A percentile compares a stretch with the other conserved stretches of the same genome.
These are phyloP conservation scores for Melinopterus prodromus DNA, from an alignment of 2,888 invertebrate species.

Conservation along the genomic window DNA sequence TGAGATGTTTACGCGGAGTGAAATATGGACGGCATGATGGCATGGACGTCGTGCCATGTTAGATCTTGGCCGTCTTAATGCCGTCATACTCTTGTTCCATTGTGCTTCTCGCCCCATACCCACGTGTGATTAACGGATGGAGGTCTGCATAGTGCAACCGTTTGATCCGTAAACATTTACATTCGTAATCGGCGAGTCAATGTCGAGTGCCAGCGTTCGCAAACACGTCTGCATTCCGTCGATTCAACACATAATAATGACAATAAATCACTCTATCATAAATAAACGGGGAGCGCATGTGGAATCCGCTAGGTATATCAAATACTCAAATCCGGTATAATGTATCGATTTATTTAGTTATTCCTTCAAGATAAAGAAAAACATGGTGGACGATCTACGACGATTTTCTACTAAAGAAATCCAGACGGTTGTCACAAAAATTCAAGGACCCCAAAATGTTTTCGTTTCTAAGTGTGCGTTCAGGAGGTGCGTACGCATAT, in stretches of 20 bases:
- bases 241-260: not conserved
- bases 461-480: too few relatives aligned
- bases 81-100: not conserved
- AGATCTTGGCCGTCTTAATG: not conserved
- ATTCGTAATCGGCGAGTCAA: not conserved
- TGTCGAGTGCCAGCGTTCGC: not conserved
- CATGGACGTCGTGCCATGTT: not conserved
- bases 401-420: too few relatives aligned
- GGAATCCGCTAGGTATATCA: too few relatives aligned
- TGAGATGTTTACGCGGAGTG: not conserved
- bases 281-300: not conserved
- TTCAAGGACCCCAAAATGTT: too few relatives aligned
- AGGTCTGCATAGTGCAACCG: not conserved
- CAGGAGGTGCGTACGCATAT: too few relatives aligned
- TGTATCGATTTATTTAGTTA: too few relatives aligned
- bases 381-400: too few relatives aligned
- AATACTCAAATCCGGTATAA: too few relatives aligned
- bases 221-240: not conserved
- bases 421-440: too few relatives aligned
- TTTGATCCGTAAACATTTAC: not conserved
- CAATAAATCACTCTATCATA: not conserved
- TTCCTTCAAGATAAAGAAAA: too few relatives aligned
- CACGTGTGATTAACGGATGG: not conserved
- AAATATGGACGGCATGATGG: not conserved
- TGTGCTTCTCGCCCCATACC: not conserved